Evolutionary conservation across 1,140 invertebrate genomes (phyloP).

Genomic region (Papilio dardanus): DNA sequence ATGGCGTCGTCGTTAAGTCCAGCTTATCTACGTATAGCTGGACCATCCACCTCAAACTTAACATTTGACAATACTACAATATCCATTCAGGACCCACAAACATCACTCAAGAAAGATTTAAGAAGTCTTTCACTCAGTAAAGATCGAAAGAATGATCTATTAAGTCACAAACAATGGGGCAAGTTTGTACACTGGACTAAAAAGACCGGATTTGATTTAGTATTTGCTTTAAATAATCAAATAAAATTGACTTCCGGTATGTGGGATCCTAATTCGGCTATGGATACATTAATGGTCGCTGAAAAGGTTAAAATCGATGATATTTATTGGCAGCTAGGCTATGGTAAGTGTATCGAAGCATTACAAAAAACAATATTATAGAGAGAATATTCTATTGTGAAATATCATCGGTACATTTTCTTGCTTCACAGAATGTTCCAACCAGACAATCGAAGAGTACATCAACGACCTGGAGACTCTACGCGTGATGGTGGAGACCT

Average conservation of each 20-base stretch:
- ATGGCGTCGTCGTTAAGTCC: constrained; percentile 84
- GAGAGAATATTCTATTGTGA: no score
- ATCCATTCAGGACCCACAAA: constrained; percentile 56
- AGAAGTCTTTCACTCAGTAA: constrained; percentile 34
- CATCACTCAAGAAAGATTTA: constrained; percentile 43
- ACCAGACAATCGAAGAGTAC: constrained; percentile 81
- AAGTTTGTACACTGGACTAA: constrained; percentile 79
- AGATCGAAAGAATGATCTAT: constrained; percentile 32
- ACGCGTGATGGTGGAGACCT: constrained; percentile 83
- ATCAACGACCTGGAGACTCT: constrained; percentile 83
- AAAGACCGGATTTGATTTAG: constrained; percentile 74
- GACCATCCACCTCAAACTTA: constrained; percentile 82
- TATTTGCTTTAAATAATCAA: constrained; percentile 77
- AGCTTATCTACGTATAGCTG: constrained; percentile 84
- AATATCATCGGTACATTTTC: no score
- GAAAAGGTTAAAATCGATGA: constrained; percentile 82
- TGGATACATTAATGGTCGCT: constrained; percentile 83
- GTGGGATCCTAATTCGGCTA: constrained; percentile 82
- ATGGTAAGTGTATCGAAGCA: no score
- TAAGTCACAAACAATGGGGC: constrained; percentile 69
- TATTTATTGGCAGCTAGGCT: constrained; percentile 85
- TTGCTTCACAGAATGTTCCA: constrained; percentile 70
- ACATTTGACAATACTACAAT: constrained; percentile 72
- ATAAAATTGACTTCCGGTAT: constrained; percentile 60
- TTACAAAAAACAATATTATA: no score